Evolutionary conservation across 2,888 invertebrate genomes (phyloP), one percentile per base, ranked within the genome.

Genomic region (Allacma fusca): DNA sequence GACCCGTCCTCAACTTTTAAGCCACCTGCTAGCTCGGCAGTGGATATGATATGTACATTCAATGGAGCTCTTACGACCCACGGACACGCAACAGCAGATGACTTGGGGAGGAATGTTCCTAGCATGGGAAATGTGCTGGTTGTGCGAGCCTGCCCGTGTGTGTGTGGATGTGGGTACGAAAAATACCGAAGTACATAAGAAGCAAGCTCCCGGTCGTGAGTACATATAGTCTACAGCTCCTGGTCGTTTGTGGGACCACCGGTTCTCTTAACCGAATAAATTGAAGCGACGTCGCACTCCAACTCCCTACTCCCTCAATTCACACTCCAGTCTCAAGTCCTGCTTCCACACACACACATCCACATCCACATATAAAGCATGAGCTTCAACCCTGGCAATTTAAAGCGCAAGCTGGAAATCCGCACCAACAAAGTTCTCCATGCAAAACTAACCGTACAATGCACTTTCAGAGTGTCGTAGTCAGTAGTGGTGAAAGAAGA

Each of bases 1-100:
- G 62, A 62, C 24, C 62, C 62, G 62, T 62, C 24, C 62, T 28
- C 28, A 67, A 34, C 67, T 34, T 74, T 72, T 74, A 74, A 74
- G 64, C 73, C 73, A 74, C 73, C 73, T 74, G 73, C 73, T 74
- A 62, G 73, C 73, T 19, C 62, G 7, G 26, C 24, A 12, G 4
- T 29, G 13, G 28, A n/a, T 67, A 1, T 12, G 4, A 50, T 70
- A 28, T 70, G 70, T 70, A 34, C n/a, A n/a, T 34, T n/a, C 65
- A 65, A 28, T 50, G 65, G 26, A 23, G 13, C 40, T 23, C 70
- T 44, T 9, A 4, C 12, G 21, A 44, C 23, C 21, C 34, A n/a
- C 21, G 1, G 16, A 23, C 43, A 67, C 24, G 43, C 28, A 50
- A 50, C 50, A 50, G 50, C 50, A 50, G 50, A 50, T 50, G 50